Conservation (phyloP, 37 sponge, comb jelly and placozoan species). For the Cladorhizidae sp. region DNA sequence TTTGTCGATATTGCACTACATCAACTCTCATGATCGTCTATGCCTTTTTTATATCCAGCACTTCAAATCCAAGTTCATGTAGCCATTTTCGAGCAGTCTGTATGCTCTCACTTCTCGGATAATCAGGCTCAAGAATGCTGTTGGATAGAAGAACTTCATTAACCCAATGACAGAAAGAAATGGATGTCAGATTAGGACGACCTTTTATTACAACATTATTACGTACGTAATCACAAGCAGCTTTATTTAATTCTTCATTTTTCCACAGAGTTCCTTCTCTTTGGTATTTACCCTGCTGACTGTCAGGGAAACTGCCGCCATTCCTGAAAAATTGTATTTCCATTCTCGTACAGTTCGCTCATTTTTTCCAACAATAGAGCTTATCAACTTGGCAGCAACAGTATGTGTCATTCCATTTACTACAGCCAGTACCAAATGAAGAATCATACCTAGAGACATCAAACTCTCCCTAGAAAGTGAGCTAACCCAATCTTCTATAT, state of each 20-base stretch:
- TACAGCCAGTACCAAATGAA: not conserved
- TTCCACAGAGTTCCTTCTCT: no score
- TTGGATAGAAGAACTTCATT: no score
- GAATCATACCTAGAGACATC: no score
- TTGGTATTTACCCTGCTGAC: no score
- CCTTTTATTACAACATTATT: no score
- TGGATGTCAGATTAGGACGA: no score
- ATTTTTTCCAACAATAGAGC: no score
- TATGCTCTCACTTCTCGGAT: not conserved
- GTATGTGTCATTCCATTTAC: not conserved
- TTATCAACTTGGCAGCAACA: no score
- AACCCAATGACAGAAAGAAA: no score
- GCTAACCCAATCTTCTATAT: not conserved
- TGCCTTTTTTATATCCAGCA: not conserved
- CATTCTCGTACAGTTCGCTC: no score
- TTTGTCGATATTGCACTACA: slow-evolving; percentile 7
- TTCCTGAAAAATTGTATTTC: slow-evolving; percentile 7
- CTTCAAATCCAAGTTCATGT: slow-evolving; percentile 17
- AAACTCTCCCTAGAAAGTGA: not conserved
- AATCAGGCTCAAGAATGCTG: no score
- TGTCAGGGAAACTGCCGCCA: slow-evolving; percentile 8
- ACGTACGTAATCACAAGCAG: no score
- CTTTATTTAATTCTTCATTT: not conserved
- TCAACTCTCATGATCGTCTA: slow-evolving; percentile 3
- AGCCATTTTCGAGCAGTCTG: slow-evolving; percentile 11